phyloP scores from a whole-genome alignment of 2,888 invertebrate species.

The Elysia crispata region DNA sequence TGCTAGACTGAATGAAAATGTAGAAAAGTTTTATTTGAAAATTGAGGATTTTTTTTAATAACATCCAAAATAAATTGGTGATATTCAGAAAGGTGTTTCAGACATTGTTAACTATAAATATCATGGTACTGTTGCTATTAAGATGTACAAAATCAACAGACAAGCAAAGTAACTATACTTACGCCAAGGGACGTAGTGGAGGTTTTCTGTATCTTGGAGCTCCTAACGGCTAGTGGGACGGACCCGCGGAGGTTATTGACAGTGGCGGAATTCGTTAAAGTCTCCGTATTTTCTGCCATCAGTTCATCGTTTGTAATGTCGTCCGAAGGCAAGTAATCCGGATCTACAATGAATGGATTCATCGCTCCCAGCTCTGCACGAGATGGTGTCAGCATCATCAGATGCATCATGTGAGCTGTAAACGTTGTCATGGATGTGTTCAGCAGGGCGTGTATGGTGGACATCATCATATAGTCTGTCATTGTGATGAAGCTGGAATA shows the following conservation, averaged over 20 bases:
- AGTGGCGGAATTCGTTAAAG: background rate
- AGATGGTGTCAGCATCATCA: constrained; percentile 20
- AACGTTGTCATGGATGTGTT: constrained; percentile 12
- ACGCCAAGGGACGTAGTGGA: background rate
- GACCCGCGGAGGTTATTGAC: background rate
- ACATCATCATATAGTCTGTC: constrained; percentile 44
- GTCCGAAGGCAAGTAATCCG: background rate
- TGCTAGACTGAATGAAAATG: no score
- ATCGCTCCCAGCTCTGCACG: background rate
- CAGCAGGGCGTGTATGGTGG: constrained; percentile 31
- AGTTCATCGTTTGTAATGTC: constrained; percentile 35
- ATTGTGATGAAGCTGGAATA: constrained; percentile 35
- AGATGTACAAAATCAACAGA: no score
- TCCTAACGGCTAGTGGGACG: background rate
- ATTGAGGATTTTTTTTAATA: no score
- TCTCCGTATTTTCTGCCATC: background rate
- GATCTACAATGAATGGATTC: constrained; percentile 22
- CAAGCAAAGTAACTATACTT: no score
- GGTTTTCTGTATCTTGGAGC: background rate
- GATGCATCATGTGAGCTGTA: background rate
- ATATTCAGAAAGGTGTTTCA: no score
- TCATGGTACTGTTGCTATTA: no score
- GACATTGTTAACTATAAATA: no score
- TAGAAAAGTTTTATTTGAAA: no score
- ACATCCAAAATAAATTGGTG: no score